Conservation (phyloP, 1,140 invertebrate species). For the Bombus confusus region DNA sequence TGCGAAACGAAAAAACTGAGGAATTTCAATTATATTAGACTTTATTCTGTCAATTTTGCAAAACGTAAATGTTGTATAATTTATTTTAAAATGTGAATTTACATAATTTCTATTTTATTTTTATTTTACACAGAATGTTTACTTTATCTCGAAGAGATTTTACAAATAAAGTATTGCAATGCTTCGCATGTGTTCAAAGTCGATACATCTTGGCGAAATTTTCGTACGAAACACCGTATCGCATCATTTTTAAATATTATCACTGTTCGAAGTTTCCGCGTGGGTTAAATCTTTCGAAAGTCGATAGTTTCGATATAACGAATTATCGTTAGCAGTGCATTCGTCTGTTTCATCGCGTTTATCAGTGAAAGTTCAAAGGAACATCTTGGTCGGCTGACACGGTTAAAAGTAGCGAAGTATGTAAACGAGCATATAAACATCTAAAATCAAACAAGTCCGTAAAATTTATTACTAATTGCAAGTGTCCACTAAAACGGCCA, state of each 20-base stretch:
- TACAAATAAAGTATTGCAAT: neutral
- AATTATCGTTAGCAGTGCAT: slow-evolving; percentile 47
- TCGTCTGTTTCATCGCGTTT: neutral
- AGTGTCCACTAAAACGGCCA: too few relatives aligned
- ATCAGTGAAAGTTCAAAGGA: slow-evolving; percentile 60
- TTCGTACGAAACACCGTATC: neutral
- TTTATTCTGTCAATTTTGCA: too few relatives aligned
- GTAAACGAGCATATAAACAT: too few relatives aligned
- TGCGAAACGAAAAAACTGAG: too few relatives aligned
- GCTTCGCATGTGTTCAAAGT: neutral
- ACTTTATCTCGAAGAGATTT: neutral
- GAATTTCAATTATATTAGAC: too few relatives aligned
- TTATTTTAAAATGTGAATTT: too few relatives aligned
- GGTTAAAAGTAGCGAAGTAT: neutral
- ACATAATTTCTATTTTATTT: too few relatives aligned
- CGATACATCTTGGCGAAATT: neutral
- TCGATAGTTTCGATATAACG: neutral
- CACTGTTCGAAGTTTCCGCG: neutral
- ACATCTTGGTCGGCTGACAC: slow-evolving; percentile 8
- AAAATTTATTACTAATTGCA: too few relatives aligned
- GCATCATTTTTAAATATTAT: neutral
- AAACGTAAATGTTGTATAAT: too few relatives aligned
- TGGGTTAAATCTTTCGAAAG: neutral
- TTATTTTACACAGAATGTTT: neutral
- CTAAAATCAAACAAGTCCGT: too few relatives aligned